Evolutionary conservation across 2,797 vertebrate genomes (phyloP), one percentile per base, ranked within the genome.

Genomic region (Lutjanus campechanus): DNA sequence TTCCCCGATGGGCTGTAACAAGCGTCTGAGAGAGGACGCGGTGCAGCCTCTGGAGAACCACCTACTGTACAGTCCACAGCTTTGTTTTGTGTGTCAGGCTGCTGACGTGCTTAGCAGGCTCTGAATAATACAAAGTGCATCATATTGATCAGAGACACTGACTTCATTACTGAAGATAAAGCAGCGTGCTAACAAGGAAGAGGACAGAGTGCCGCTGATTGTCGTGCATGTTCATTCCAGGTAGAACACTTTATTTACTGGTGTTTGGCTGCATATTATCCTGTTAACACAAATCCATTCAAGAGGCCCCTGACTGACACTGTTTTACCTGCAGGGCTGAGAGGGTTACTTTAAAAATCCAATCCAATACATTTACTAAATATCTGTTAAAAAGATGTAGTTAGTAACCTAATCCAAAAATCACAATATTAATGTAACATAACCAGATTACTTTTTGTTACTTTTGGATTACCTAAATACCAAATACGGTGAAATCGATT

Each of bases 91-190:
- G 86, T 76, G 78, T 81, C 85, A 74, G 87, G 62, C 83, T 70
- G 79, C 79, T 74, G 76, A 63, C 66, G 84, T 87, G 85, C 74
- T 82, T 68, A 84, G 50, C 69, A 47, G 65, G 46, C 84, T 85
- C 84, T 87, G 85, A 89, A 86, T 82, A 91, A 90, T 81, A 87
- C 43, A 86, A 89, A 87, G 86, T 83, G 86, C 85, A 74, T 89
- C 82, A 77, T 86, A 79, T 92, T 90, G 90, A 93, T 92, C 83
- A 80, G 83, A 85, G 69, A 79, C 81, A 80, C 66, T 19, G 75
- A 83, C 84, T 87, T 86, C 60, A 85, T 91, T 80, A 85, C 55
- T 82, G 62, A 76, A 84, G 82, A 82, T 75, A 70, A 72, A 81
- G 83, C 76, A 56, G 75, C 5, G 64, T 4, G 64, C 79, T 81